Evolutionary conservation across 2,888 invertebrate genomes (phyloP), one percentile per base, ranked within the genome.

Genomic region (Tupiocoris notatus): DNA sequence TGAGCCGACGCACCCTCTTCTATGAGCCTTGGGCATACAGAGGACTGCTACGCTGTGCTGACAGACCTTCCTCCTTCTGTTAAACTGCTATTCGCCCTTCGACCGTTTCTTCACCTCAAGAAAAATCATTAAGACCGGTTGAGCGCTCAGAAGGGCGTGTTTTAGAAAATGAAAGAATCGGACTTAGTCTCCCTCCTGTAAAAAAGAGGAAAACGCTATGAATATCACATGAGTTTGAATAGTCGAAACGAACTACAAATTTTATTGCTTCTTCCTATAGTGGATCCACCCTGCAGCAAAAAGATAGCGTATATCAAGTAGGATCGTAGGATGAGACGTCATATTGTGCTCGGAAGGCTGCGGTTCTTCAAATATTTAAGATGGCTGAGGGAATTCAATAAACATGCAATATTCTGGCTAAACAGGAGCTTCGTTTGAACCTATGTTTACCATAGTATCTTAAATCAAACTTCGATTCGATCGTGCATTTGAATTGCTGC

Each of bases 81-180:
- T n/a, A n/a, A n/a, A n/a, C 39, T 7, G 3, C 39, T 39, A 39
- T 39, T 39, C 39, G 39, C 12, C 39, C 39, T 39, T 39, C 39
- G 39, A 39, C 39, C 39, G 39, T 39, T 39, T 39, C 39, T 3
- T 1, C 70, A 24, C 59, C 70, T 70, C 59, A 25, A 70, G 70
- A 59, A 25, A 67, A 70, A 70, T 70, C 70, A 70, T 70, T 59
- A 58, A 70, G 70, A 25, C 25, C 24, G 24, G 23, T 70, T 24
- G 70, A 54, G 18, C 59, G 25, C 70, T 39, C 12, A 7, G 16
- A 21, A 16, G 63, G 63, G 58, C 21, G 58, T 18, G 21, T 56
- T 18, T 23, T 17, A 59, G 70, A 70, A 70, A 70, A 70, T 70
- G 70, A 70, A 70, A 70, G 59, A 59, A 70, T 22, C 57, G 16